Conservation (phyloP, 2,797 vertebrate species). For the Sebastes aleutianus region DNA sequence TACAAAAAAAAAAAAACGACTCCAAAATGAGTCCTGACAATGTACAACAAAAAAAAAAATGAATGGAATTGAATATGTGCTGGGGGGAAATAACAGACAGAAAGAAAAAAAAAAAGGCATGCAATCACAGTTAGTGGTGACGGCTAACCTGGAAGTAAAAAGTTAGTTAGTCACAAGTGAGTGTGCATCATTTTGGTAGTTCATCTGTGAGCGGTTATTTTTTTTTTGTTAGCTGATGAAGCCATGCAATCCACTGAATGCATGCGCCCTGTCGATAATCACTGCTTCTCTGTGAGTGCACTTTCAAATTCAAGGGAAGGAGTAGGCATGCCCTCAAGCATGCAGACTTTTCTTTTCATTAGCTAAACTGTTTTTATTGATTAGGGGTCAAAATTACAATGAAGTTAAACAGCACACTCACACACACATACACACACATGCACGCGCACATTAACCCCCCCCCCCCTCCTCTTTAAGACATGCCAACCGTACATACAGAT, state of each 20-base stretch:
- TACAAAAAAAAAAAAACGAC: background rate
- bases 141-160: conserved; percentile 79
- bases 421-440: conserved; percentile 4
- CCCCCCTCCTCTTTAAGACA: conserved; percentile 24
- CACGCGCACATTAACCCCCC: background rate
- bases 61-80: conserved; percentile 35
- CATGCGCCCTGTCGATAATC: conserved; percentile 70
- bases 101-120: conserved; percentile 66
- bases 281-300: conserved; percentile 46
- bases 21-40: conserved; percentile 24
- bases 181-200: conserved; percentile 61
- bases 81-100: conserved; percentile 34
- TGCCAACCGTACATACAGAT: conserved; percentile 68
- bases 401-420: conserved; percentile 53
- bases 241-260: conserved; percentile 70
- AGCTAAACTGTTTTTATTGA: conserved; percentile 79
- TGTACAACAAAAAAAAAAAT: background rate
- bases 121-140: conserved; percentile 77
- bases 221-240: conserved; percentile 41
- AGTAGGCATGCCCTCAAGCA: conserved; percentile 66
- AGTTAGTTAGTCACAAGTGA: conserved; percentile 78
- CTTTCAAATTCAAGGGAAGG: conserved; percentile 57
- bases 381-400: conserved; percentile 69
- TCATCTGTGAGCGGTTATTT: conserved; percentile 39
- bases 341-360: conserved; percentile 72